Evolutionary conservation across 2,113 vertebrate species (phyloP).

Genomic region (Illadopsis cleaveri): DNA sequence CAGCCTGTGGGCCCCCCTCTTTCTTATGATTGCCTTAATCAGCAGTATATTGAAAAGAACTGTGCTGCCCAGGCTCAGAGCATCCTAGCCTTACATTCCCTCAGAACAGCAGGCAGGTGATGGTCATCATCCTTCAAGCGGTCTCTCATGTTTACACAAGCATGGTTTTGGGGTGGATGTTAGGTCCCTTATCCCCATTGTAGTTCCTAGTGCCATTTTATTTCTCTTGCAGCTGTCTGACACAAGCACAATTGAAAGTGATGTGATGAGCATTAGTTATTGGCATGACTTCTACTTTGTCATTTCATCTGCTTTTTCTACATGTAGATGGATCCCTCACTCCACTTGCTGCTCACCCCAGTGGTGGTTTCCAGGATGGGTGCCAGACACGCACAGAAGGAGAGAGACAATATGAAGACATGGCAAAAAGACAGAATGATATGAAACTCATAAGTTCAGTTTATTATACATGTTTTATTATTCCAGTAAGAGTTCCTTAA

Average conservation of each 20-base stretch:
- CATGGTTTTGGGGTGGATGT: background rate
- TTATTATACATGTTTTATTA: background rate
- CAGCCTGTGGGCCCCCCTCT: fast-evolving
- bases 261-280: too few relatives aligned
- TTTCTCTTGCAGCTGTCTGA: background rate
- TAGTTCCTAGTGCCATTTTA: background rate
- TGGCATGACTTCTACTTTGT: background rate
- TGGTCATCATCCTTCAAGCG: background rate
- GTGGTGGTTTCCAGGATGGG: background rate
- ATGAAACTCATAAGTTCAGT: background rate
- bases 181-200: background rate
- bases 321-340: fast-evolving
- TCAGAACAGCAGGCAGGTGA: background rate
- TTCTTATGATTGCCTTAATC: background rate
- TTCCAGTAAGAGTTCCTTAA: background rate
- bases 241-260: background rate
- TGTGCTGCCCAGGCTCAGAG: background rate
- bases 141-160: background rate
- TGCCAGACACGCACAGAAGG: background rate
- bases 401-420: background rate
- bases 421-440: background rate
- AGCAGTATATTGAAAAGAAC: background rate
- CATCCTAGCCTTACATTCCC: background rate
- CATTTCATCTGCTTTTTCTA: background rate
- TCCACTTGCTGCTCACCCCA: background rate